phyloP scores from a whole-genome alignment of 2,113 vertebrate species.

The Chloropsis cyanopogon region DNA sequence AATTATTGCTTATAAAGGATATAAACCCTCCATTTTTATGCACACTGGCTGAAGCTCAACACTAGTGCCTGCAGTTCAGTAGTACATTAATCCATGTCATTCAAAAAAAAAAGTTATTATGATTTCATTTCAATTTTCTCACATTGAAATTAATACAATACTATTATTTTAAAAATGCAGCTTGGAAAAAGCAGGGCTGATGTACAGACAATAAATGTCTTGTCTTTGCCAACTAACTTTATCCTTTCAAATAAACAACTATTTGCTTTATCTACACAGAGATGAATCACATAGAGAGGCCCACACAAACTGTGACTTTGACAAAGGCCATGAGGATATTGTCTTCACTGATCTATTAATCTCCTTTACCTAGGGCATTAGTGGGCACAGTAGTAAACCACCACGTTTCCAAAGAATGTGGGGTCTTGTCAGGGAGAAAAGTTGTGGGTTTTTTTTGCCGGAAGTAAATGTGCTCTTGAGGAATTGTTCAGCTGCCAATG shows the following conservation, averaged over 20 bases:
- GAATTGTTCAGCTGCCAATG: neutral
- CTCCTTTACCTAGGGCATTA: neutral
- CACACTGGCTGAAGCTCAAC: neutral
- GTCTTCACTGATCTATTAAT: neutral
- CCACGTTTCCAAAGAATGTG: neutral
- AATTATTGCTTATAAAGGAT: neutral
- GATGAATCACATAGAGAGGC: neutral
- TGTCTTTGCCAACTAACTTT: neutral
- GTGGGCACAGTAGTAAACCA: neutral
- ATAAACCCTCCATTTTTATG: neutral
- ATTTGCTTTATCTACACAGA: neutral
- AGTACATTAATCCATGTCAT: neutral
- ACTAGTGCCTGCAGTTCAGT: neutral
- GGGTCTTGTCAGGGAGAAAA: neutral
- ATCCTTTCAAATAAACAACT: neutral
- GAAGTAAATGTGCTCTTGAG: neutral
- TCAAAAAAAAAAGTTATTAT: neutral
- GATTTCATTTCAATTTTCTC: neutral
- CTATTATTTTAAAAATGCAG: neutral
- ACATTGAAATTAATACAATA: neutral
- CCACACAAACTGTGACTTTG: neutral
- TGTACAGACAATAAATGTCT: neutral
- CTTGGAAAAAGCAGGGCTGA: neutral
- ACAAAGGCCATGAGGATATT: neutral
- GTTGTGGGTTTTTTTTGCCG: neutral